Evolutionary conservation across 2,888 invertebrate genomes (phyloP).

Genomic region (Alviniconcha strummeri): DNA sequence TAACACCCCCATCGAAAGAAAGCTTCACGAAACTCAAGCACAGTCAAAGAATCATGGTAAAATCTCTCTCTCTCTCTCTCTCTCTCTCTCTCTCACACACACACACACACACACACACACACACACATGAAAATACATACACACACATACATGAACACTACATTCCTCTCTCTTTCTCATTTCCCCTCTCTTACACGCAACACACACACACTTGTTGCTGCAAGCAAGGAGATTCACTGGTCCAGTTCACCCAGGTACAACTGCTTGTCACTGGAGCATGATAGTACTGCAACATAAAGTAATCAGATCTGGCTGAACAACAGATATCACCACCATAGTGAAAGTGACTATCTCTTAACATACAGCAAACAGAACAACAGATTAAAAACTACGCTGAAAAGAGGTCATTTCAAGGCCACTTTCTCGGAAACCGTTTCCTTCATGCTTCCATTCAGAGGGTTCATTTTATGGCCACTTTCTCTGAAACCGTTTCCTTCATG

Average conservation of each 20-base stretch:
- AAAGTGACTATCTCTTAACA: not conserved
- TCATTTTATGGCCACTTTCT: too few relatives aligned
- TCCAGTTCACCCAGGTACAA: constrained; percentile 97
- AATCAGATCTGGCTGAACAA: not conserved
- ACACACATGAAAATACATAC: not conserved
- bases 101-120: not conserved
- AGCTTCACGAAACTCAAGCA: too few relatives aligned
- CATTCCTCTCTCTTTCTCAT: constrained; percentile 37
- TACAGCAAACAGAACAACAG: too few relatives aligned
- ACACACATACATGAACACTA: not conserved
- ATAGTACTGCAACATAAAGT: constrained; percentile 81
- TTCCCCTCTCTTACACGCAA: not conserved
- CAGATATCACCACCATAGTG: not conserved
- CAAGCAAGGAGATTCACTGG: constrained; percentile 14
- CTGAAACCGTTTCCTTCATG: too few relatives aligned
- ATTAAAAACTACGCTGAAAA: too few relatives aligned
- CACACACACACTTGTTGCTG: not conserved
- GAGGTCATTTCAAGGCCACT: too few relatives aligned
- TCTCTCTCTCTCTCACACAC: too few relatives aligned
- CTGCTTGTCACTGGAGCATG: constrained; percentile 96
- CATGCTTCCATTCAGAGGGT: too few relatives aligned
- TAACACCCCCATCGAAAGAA: too few relatives aligned
- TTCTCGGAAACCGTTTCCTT: too few relatives aligned
- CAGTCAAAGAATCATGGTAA: too few relatives aligned
- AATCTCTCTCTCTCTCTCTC: too few relatives aligned